Evolutionary conservation across 2,888 invertebrate genomes (phyloP).

Genomic region (Drosophila silvestris): DNA sequence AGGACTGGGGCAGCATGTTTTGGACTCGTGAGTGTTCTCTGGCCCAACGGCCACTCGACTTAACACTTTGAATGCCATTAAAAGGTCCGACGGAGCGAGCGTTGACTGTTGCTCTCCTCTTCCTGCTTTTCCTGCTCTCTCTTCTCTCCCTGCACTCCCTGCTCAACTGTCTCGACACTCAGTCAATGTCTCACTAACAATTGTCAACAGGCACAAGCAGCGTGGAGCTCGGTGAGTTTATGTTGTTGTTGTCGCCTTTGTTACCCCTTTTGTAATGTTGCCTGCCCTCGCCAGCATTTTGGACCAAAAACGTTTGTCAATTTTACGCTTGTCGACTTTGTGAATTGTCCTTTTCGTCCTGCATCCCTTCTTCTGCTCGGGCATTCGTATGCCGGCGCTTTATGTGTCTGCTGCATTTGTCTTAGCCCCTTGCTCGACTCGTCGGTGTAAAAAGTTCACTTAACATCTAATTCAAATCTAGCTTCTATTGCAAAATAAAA

Average conservation of each 20-base stretch:
- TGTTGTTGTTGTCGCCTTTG: conserved; percentile 43
- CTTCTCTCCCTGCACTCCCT: neutral
- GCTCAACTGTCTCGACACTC: conserved; percentile 60
- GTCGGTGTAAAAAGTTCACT: conserved; percentile 5
- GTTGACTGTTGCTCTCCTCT: neutral
- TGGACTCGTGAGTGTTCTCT: conserved; percentile 27
- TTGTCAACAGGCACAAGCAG: conserved; percentile 81
- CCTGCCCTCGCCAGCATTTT: conserved; percentile 63
- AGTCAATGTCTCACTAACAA: conserved; percentile 81
- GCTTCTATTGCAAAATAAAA: neutral
- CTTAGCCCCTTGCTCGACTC: neutral
- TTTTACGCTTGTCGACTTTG: conserved; percentile 78
- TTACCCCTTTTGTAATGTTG: conserved; percentile 38
- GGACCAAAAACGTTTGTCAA: conserved; percentile 73
- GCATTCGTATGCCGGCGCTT: conserved; percentile 16
- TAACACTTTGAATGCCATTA: conserved; percentile 81
- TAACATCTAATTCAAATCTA: conserved; percentile 1
- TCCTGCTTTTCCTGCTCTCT: neutral
- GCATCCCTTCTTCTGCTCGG: conserved; percentile 30
- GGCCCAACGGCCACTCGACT: conserved; percentile 61
- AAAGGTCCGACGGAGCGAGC: conserved; percentile 49
- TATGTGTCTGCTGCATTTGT: conserved; percentile 32
- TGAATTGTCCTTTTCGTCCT: conserved; percentile 69
- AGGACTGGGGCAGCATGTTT: conserved; percentile 37
- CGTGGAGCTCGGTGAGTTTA: conserved; percentile 59